Conservation (phyloP, 2,888 invertebrate genomes). For the Tuta absoluta region DNA sequence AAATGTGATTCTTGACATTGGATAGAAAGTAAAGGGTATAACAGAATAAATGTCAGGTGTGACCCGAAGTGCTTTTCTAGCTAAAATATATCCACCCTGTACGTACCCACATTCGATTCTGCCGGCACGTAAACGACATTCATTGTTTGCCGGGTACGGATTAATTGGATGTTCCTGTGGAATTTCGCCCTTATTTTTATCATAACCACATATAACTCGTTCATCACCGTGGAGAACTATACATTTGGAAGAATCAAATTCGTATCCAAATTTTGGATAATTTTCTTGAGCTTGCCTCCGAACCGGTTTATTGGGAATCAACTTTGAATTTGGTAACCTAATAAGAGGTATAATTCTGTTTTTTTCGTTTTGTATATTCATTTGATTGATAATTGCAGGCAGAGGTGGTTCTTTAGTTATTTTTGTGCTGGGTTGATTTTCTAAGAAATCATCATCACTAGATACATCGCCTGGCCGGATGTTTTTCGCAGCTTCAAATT, state of each 20-base stretch:
- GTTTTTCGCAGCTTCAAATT: constrained; percentile 40
- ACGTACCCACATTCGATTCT: constrained; percentile 69
- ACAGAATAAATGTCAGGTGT: neutral
- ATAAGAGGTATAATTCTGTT: neutral
- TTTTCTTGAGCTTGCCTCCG: neutral
- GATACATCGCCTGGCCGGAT: constrained; percentile 18
- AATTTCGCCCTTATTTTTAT: constrained; percentile 54
- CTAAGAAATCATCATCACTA: constrained; percentile 12
- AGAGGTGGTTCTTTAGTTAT: constrained; percentile 1
- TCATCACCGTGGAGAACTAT: constrained; percentile 44
- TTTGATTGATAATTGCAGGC: neutral
- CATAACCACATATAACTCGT: constrained; percentile 65
- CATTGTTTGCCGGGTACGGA: constrained; percentile 48
- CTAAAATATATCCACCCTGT: constrained; percentile 13
- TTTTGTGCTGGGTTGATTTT: constrained; percentile 2
- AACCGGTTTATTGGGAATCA: neutral
- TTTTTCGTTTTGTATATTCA: constrained; percentile 1
- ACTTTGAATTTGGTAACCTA: neutral
- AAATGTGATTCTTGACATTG: constrained; percentile 6
- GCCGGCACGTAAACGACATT: constrained; percentile 54
- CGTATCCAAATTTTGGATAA: constrained; percentile 44
- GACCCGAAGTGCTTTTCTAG: constrained; percentile 1
- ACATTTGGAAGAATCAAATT: constrained; percentile 55
- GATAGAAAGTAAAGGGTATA: neutral
- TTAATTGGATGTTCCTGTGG: constrained; percentile 33